Percentiles rank a stretch among this genome's conserved stretches.
Conservation (phyloP, 2,888 invertebrate species). For the Adelphocoris suturalis region DNA sequence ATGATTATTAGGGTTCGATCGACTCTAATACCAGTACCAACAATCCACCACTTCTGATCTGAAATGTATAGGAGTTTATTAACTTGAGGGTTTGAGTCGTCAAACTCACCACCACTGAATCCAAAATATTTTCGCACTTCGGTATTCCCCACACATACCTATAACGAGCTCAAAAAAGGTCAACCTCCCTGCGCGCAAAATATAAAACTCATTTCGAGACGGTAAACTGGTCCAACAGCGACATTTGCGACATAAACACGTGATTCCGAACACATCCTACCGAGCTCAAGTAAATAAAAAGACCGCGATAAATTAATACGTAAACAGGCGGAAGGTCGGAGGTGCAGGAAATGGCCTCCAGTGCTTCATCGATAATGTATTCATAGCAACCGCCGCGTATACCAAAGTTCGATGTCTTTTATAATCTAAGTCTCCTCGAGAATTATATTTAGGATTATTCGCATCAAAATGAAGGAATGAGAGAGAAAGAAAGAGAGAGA, state of each 20-base stretch:
- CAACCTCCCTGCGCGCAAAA: neutral
- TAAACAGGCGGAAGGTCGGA: conserved; percentile 60
- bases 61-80: too few species aligned
- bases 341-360: conserved; percentile 64
- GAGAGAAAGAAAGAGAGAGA: too few species aligned
- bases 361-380: conserved; percentile 65
- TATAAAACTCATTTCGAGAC: conserved; percentile 1
- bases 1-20: too few species aligned
- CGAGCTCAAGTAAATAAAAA: neutral
- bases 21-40: too few species aligned
- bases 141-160: too few species aligned
- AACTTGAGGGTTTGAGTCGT: too few species aligned
- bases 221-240: conserved; percentile 13
- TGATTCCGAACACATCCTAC: conserved; percentile 8
- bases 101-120: too few species aligned
- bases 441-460: neutral
- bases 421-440: neutral
- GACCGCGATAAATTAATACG: conserved; percentile 55
- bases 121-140: too few species aligned
- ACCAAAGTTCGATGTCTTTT: conserved; percentile 32
- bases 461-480: neutral
- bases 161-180: too few species aligned
- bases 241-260: conserved; percentile 19
- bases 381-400: conserved; percentile 56
- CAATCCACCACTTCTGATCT: too few species aligned